Evolutionary conservation across 2,113 vertebrate genomes (phyloP).

Genomic region (Rhinopomastus cyanomelas): DNA sequence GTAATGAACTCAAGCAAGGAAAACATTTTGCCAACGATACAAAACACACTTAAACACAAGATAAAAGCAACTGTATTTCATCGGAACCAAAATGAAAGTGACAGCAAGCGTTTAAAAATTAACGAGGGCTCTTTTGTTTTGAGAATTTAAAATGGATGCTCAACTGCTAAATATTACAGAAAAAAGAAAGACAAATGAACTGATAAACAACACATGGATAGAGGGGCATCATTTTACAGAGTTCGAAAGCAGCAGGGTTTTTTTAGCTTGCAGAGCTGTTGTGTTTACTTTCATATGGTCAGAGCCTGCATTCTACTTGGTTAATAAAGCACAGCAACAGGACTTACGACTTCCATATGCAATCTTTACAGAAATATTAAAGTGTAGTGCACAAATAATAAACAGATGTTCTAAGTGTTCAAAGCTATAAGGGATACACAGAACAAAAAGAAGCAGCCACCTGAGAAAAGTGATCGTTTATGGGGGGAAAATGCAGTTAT

Average conservation of each 20-base stretch:
- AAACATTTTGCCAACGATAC: neutral
- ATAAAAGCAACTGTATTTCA: neutral
- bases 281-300: conserved; percentile 29
- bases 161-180: neutral
- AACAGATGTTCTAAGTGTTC: conserved; percentile 45
- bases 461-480: neutral
- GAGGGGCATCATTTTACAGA: neutral
- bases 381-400: conserved; percentile 41
- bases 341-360: conserved; percentile 47
- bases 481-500: neutral
- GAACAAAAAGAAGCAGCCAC: neutral
- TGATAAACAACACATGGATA: conserved; percentile 1
- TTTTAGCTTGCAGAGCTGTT: conserved; percentile 8
- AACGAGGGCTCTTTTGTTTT: neutral
- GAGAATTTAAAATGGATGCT: neutral
- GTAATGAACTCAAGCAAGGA: neutral
- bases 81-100: neutral
- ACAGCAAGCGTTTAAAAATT: neutral
- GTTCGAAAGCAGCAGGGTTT: neutral
- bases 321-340: conserved; percentile 40
- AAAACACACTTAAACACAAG: neutral
- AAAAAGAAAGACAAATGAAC: neutral
- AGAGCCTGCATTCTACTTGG: neutral
- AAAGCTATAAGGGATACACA: neutral
- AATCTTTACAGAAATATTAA: neutral